Evolutionary conservation across 1,140 invertebrate genomes (phyloP).

Genomic region (Philopotamus ludificatus): DNA sequence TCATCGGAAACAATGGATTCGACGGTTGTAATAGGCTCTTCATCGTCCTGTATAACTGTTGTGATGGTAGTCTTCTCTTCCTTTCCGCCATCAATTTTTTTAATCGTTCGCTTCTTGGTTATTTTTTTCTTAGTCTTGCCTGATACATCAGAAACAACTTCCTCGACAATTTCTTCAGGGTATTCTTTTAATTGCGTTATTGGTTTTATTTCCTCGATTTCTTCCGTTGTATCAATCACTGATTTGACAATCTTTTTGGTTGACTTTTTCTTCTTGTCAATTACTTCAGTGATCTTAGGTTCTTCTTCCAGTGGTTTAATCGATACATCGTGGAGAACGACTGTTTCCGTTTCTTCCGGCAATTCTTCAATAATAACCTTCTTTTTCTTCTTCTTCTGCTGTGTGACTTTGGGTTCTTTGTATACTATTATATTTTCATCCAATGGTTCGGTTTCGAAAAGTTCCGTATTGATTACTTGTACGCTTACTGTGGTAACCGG

Average conservation of each 20-base stretch:
- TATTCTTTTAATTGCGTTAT: conserved; percentile 31
- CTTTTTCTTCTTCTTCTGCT: conserved; percentile 22
- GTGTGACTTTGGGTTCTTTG: not conserved
- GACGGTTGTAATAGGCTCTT: conserved; percentile 48
- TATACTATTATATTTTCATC: conserved; percentile 23
- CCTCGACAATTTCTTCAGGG: conserved; percentile 26
- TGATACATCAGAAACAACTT: conserved; percentile 11
- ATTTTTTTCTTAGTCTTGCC: conserved; percentile 21
- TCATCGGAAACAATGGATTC: conserved; percentile 36
- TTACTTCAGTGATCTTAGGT: conserved; percentile 4
- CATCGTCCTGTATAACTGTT: conserved; percentile 44
- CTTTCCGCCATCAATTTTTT: conserved; percentile 38
- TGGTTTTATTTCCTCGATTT: conserved; percentile 3
- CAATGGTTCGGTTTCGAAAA: conserved; percentile 21
- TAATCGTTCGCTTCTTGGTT: conserved; percentile 37
- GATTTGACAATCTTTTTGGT: conserved; percentile 33
- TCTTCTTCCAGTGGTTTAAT: conserved; percentile 12
- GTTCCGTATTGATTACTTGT: conserved; percentile 24
- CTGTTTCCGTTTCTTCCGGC: conserved; percentile 16
- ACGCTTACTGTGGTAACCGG: conserved; percentile 45
- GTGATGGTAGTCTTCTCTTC: conserved; percentile 41
- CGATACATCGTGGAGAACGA: conserved; percentile 42
- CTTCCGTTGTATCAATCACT: conserved; percentile 29
- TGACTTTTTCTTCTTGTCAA: conserved; percentile 14
- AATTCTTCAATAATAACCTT: conserved; percentile 27